Base-by-base conservation (phyloP, 2,888 invertebrate species). In the Stomorhina lunata region DNA sequence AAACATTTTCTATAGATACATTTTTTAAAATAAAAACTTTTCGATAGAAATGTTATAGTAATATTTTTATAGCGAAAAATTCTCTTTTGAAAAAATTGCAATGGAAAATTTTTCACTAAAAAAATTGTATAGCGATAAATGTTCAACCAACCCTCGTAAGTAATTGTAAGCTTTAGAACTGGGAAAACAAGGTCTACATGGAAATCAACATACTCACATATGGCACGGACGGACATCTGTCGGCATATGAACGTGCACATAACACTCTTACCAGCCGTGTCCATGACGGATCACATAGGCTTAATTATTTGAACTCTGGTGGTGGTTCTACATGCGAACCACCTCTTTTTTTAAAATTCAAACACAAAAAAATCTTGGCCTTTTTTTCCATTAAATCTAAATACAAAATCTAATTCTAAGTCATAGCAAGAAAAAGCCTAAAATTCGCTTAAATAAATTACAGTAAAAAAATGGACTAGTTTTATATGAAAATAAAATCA, bases 281-380 rank as follows among this genome's bases (percentile, higher is more conserved):
- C 82, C 79, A 79, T 76, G 82, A 82, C 78, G 73, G 61, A 71
- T 68, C 69, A 53, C 75, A 82, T 82, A 66, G 82, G 79, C 82
- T 79, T 79, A 71, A 79, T 79, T 76, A 69, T 79, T 79, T 65
- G 75, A 75, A 69, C 69, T 65, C n/a, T n/a, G n/a, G 73, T 25
- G 48, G 45, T 48, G 27, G 48, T 79, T 37, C 45, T 15, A 22
- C 76, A 68, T 57, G 66, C 48, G 61, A 63, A 63, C 73, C 61
- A 63, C 53, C 63, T 63, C 63, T 65, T 75, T 75, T n/a, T n/a
- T n/a, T 55, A 7, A 55, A 45, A 45, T 20, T 25, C 20, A 15
- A 57, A 55, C 12, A 45, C 12, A 63, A 53, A 69, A 37, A 77
- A 76, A 76, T 65, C 59, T 71, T 72, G 81, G 77, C 69, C 55